Percentiles rank a stretch among this genome's conserved stretches.
phyloP scores from a whole-genome alignment of 2,888 invertebrate genomes.

The Formica aserva region DNA sequence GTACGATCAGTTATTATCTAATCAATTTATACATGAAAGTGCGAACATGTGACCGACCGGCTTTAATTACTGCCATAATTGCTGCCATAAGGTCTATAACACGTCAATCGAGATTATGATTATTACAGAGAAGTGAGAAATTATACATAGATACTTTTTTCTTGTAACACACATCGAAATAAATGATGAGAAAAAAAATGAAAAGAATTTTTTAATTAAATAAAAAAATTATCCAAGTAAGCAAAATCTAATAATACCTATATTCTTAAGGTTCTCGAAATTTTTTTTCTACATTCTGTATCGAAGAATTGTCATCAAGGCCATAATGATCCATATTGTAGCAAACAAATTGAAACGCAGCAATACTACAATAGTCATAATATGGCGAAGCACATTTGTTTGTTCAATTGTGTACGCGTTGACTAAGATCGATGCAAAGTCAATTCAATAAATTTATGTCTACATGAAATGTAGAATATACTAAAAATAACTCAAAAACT shows the following conservation, averaged over 20 bases:
- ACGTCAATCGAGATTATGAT: slow-evolving; percentile 7
- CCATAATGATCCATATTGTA: slow-evolving; percentile 7
- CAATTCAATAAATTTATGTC: slow-evolving; percentile 64
- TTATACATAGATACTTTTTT: neutral
- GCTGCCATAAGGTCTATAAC: neutral
- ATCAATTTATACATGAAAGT: slow-evolving; percentile 3
- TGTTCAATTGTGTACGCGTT: slow-evolving; percentile 55
- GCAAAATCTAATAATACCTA: neutral
- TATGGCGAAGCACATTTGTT: slow-evolving; percentile 57
- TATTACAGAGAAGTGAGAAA: neutral
- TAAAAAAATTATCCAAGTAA: neutral
- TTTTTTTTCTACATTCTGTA: neutral
- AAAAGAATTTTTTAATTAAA: neutral
- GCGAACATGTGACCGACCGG: slow-evolving; percentile 13
- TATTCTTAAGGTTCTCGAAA: neutral
- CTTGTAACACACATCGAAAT: neutral
- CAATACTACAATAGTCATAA: slow-evolving; percentile 30
- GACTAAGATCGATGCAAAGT: slow-evolving; percentile 66
- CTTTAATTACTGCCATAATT: slow-evolving; percentile 1
- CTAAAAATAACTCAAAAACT: neutral
- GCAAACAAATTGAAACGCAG: slow-evolving; percentile 49
- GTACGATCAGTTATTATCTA: neutral
- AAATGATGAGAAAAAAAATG: neutral
- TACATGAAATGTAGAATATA: slow-evolving; percentile 7
- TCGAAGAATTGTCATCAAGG: slow-evolving; percentile 26